Evolutionary conservation across 1,140 invertebrate genomes (phyloP).

Genomic region (Apis cerana): DNA sequence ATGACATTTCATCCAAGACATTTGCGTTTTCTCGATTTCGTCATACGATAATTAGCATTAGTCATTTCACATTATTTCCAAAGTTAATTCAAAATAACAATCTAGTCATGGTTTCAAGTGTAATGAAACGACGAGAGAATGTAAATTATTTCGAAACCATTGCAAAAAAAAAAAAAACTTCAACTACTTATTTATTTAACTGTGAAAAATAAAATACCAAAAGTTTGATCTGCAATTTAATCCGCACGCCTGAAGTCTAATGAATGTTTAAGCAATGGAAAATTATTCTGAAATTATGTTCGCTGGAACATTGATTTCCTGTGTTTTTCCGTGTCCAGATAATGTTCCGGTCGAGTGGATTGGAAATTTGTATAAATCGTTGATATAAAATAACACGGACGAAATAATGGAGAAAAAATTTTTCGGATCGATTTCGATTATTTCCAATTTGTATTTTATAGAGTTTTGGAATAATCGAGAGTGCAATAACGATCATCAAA

Average conservation of each 20-base stretch:
- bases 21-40: background rate
- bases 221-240: constrained; percentile 16
- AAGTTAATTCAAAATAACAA: no score
- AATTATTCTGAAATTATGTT: background rate
- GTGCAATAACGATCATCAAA: constrained; percentile 44
- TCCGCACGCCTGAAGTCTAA: no score
- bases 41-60: background rate
- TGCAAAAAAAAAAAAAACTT: background rate
- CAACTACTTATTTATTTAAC: background rate
- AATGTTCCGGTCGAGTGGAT: background rate
- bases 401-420: background rate
- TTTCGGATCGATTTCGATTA: background rate
- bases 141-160: no score
- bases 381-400: no score
- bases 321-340: background rate
- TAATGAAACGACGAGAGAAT: no score
- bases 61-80: background rate
- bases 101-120: no score
- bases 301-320: background rate
- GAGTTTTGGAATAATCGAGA: constrained; percentile 57
- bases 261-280: background rate
- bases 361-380: no score
- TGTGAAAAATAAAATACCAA: background rate
- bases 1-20: no score
- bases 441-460: constrained; percentile 22